Conservation (phyloP, 2,888 invertebrate species). For the Keiferia lycopersicella region DNA sequence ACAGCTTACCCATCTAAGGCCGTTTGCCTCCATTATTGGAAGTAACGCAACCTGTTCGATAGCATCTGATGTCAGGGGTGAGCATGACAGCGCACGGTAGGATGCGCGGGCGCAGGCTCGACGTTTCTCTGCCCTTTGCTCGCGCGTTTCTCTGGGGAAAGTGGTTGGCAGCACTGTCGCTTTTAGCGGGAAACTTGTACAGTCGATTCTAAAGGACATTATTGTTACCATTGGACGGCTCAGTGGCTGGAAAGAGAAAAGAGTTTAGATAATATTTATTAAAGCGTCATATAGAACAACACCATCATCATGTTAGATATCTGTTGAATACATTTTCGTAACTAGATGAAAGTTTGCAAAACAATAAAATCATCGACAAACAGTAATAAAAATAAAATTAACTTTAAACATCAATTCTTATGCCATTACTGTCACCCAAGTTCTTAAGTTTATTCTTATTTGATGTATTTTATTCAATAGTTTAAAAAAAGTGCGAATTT, state of each 20-base stretch:
- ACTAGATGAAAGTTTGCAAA: no score
- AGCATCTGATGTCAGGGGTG: slow-evolving; percentile 50
- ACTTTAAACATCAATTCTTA: no score
- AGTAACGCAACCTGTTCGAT: slow-evolving; percentile 18
- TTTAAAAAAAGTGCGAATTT: no score
- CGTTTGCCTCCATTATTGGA: slow-evolving; percentile 5
- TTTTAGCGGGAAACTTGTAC: slow-evolving; percentile 36
- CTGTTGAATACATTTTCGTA: no score
- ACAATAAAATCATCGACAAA: no score
- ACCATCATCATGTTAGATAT: neutral
- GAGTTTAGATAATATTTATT: neutral
- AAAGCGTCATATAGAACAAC: neutral
- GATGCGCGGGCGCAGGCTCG: slow-evolving; percentile 43
- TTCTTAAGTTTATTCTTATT: no score
- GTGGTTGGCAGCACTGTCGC: slow-evolving; percentile 55
- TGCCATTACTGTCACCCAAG: no score
- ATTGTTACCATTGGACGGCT: neutral
- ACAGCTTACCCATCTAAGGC: slow-evolving; percentile 6
- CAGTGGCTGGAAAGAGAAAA: no score
- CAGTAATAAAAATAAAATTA: no score
- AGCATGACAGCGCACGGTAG: slow-evolving; percentile 45
- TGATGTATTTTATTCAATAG: no score
- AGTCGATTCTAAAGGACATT: neutral
- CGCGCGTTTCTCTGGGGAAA: slow-evolving; percentile 58
- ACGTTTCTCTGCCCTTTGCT: slow-evolving; percentile 66